Conservation (phyloP, 1,140 invertebrate species). For the Ptiloglossa arizonensis region DNA sequence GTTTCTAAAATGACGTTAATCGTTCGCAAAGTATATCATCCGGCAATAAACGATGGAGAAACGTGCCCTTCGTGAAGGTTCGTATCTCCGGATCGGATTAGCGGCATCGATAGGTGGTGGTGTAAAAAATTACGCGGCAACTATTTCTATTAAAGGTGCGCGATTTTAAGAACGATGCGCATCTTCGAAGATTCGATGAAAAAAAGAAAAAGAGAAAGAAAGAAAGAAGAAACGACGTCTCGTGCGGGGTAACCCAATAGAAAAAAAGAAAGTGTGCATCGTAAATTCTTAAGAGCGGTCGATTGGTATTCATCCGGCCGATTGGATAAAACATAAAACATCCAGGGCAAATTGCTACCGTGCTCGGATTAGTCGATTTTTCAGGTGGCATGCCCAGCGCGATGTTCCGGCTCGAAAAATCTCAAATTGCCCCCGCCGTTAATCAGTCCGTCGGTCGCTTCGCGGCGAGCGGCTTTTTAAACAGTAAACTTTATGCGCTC, state of each 20-base stretch:
- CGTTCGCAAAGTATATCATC: too few relatives aligned
- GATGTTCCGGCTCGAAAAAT: constrained; percentile 24
- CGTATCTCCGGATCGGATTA: too few relatives aligned
- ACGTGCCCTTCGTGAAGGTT: too few relatives aligned
- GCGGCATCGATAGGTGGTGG: too few relatives aligned
- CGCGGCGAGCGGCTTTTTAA: constrained; percentile 8
- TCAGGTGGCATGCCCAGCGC: not conserved
- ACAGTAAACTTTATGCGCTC: constrained; percentile 9
- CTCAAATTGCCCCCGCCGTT: constrained; percentile 30
- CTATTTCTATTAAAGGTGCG: too few relatives aligned
- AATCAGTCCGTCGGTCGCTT: constrained; percentile 3
- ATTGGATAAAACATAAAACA: constrained; percentile 35
- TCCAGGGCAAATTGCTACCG: constrained; percentile 17
- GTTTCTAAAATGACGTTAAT: too few relatives aligned
- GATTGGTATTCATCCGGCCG: constrained; percentile 27
- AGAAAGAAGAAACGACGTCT: not conserved
- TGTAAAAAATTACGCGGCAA: too few relatives aligned
- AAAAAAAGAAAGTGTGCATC: not conserved
- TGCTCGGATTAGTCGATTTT: constrained; percentile 17
- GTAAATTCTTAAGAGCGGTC: constrained; percentile 9
- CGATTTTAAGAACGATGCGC: too few relatives aligned
- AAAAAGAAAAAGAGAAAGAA: not conserved
- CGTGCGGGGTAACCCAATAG: not conserved
- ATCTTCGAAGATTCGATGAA: not conserved
- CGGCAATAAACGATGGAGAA: too few relatives aligned